phyloP scores from a whole-genome alignment of 2,888 invertebrate genomes.

The Hyposoter dolosus region DNA sequence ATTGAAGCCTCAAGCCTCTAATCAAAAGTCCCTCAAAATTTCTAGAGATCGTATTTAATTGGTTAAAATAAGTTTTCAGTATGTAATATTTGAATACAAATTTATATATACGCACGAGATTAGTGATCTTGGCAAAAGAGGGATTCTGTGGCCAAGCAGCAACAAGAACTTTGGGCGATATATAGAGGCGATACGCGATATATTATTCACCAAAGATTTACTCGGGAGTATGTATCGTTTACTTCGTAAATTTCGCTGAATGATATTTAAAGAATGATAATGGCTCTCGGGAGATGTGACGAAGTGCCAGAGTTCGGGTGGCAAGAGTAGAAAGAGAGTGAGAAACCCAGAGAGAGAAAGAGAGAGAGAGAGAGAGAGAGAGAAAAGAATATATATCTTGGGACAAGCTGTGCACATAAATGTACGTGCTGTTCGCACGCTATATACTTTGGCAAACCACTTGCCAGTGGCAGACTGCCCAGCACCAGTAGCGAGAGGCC shows the following conservation, averaged over 20 bases:
- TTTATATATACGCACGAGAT: constrained; percentile 19
- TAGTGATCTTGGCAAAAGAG: constrained; percentile 46
- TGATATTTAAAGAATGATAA: constrained; percentile 70
- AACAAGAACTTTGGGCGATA: constrained; percentile 32
- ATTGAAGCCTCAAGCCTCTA: background rate
- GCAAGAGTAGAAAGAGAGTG: background rate
- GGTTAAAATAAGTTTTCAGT: background rate
- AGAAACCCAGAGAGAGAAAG: background rate
- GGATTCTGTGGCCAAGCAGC: background rate
- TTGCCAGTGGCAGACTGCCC: constrained; percentile 66
- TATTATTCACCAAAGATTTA: constrained; percentile 59
- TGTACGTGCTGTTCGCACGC: constrained; percentile 65
- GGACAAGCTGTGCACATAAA: constrained; percentile 71
- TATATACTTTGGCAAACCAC: constrained; percentile 57
- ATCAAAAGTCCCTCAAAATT: background rate
- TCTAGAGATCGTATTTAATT: background rate
- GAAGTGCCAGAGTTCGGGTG: constrained; percentile 62
- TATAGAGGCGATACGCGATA: constrained; percentile 24
- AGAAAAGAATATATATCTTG: constrained; percentile 26
- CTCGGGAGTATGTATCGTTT: constrained; percentile 53
- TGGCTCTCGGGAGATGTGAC: constrained; percentile 63
- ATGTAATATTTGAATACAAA: background rate
- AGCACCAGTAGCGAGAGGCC: constrained; percentile 43
- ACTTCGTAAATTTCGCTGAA: constrained; percentile 61
- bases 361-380: constrained; percentile 17